Base-by-base conservation (phyloP, 2,888 invertebrate genomes). In the Callinectes sapidus region DNA sequence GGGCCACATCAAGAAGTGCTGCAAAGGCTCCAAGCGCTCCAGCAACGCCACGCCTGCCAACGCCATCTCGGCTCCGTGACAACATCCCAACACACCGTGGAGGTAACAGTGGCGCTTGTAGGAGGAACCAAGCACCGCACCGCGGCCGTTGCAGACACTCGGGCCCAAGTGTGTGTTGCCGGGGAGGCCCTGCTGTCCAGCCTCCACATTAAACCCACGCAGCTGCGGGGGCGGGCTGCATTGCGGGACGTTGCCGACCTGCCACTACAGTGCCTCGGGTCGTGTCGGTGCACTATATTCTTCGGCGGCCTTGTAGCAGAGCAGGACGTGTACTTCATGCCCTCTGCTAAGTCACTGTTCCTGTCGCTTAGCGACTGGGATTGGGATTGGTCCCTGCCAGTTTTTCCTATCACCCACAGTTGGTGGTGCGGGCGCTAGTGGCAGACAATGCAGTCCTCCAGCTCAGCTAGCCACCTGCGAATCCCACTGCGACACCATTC, bases 1-100 rank as follows among this genome's bases (percentile, higher is more conserved):
- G 14, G 85, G 91, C 6, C 86, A 91, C 66, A 39, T 91, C 54
- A 48, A 86, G 66, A 85, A 61, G n/a, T 85, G n/a, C 32, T 87
- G 87, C 61, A 32, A 35, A 66, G 18, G 86, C 3, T 5, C 23
- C 0, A 81, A 86, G 86, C 48, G 10, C 0, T 13, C 6, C 23
- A 10, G 39, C 23, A 13, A 18, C 2, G 32, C 18, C 61, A n/a
- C 10, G 14, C 18, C 28, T 1, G 10, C 10, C 8, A 2, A 18
- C 3, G 77, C n/a, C 0, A 35, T 90, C 5, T 42, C 32, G 32
- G 28, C 5, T 23, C 28, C 0, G 28, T 54, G 28, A 28, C 42
- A 5, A 48, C 18, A 13, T 0, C 16, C 10, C 81, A 90, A 2
- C 48, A 48, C 39, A 42, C n/a, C 1, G 10, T 81, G 18, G 39